These are phyloP conservation scores for Mamestra configurata DNA, from an alignment of 1,140 invertebrate species.

Conservation along the genomic window DNA sequence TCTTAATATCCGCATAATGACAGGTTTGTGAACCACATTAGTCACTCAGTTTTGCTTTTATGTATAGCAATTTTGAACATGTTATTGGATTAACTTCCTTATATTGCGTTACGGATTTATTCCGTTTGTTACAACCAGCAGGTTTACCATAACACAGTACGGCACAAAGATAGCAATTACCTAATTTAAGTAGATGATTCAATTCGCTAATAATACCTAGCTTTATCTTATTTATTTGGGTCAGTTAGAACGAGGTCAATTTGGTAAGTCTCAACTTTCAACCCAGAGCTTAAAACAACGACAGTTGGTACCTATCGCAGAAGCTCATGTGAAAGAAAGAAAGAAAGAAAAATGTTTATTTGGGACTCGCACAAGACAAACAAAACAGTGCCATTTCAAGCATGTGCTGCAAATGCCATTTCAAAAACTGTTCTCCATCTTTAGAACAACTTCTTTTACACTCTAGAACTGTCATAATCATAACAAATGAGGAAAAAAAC, in stretches of 20 bases:
- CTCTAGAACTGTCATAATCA: too few relatives aligned
- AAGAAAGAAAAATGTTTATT: too few relatives aligned
- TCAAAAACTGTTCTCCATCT: too few relatives aligned
- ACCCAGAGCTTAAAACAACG: too few relatives aligned
- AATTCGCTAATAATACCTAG: not conserved
- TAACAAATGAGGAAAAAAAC: too few relatives aligned
- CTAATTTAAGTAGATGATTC: not conserved
- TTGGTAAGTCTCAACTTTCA: too few relatives aligned
- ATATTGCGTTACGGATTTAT: slow-evolving; percentile 20
- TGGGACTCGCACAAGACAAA: too few relatives aligned
- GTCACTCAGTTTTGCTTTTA: slow-evolving; percentile 25
- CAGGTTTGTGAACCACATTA: slow-evolving; percentile 23
- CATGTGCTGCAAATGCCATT: too few relatives aligned
- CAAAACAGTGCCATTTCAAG: too few relatives aligned
- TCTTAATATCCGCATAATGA: slow-evolving; percentile 23
- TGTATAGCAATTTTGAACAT: slow-evolving; percentile 43
- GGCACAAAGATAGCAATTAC: not conserved
- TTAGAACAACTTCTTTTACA: too few relatives aligned
- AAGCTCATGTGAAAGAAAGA: too few relatives aligned
- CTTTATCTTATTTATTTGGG: not conserved
- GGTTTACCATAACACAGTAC: not conserved
- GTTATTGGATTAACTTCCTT: slow-evolving; percentile 43
- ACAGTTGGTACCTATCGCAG: too few relatives aligned
- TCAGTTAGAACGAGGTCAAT: not conserved
- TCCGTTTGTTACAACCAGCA: not conserved